Conservation (phyloP, 2,797 vertebrate species). For the Gallinago solitaria region DNA sequence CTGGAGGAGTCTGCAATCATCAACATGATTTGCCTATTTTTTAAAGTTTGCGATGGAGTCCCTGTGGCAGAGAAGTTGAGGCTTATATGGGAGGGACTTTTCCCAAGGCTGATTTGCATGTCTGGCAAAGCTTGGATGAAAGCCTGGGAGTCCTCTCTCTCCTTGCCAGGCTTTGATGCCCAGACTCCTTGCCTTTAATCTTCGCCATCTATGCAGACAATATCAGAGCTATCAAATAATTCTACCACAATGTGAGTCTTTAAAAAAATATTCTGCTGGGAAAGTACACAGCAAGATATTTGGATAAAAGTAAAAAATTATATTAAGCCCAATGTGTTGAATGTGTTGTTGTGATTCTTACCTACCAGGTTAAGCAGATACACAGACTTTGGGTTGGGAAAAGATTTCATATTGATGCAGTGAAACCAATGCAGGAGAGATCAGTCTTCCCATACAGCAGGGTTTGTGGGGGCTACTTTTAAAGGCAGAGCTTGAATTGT, state of each 20-base stretch:
- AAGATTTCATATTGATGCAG: neutral
- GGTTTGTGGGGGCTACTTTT: neutral
- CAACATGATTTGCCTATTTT: constrained; percentile 13
- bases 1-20: neutral
- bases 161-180: constrained; percentile 28
- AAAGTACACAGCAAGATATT: neutral
- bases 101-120: constrained; percentile 8
- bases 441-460: neutral
- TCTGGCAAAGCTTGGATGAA: constrained; percentile 29
- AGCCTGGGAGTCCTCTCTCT: neutral
- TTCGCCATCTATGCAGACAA: neutral
- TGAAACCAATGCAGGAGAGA: neutral
- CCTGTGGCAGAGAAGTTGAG: neutral
- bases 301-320: neutral
- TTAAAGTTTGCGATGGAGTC: neutral
- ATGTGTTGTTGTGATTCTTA: neutral
- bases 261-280: neutral
- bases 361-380: neutral
- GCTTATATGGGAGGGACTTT: neutral
- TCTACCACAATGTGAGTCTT: neutral
- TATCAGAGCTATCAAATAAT: neutral
- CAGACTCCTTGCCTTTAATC: constrained; percentile 15
- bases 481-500: neutral
- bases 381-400: neutral
- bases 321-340: neutral